These are phyloP conservation scores for Oryzias melastigma DNA, from an alignment of 2,113 vertebrate genomes.

Conservation along the genomic window DNA sequence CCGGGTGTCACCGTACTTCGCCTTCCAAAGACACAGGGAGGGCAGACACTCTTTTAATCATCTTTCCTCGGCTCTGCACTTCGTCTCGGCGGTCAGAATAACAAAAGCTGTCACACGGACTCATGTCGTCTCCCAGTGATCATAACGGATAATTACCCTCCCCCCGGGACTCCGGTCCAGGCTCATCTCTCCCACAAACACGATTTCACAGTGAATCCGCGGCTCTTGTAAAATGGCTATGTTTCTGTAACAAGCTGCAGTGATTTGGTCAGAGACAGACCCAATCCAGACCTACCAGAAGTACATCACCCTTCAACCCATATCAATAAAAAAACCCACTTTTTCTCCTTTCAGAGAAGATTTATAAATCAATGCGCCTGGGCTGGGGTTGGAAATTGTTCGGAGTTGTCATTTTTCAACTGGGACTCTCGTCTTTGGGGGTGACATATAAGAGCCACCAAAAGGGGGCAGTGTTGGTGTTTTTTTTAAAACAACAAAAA, in stretches of 20 bases:
- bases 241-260: constrained; percentile 72
- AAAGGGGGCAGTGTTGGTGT: constrained; percentile 81
- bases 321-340: constrained; percentile 32
- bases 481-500: constrained; percentile 52
- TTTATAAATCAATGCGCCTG: constrained; percentile 69
- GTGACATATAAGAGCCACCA: constrained; percentile 53
- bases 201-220: constrained; percentile 59
- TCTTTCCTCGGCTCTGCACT: constrained; percentile 51
- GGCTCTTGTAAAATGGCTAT: constrained; percentile 65
- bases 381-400: constrained; percentile 58
- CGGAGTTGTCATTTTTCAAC: constrained; percentile 58
- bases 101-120: constrained; percentile 72
- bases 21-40: constrained; percentile 73
- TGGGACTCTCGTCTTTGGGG: constrained; percentile 46
- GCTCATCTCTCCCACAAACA: constrained; percentile 61
- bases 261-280: constrained; percentile 67
- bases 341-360: constrained; percentile 51
- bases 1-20: constrained; percentile 65
- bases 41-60: constrained; percentile 73
- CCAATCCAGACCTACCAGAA: constrained; percentile 64
- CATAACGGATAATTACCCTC: constrained; percentile 80
- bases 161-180: constrained; percentile 56
- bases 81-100: constrained; percentile 69
- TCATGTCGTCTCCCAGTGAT: constrained; percentile 75
- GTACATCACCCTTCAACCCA: constrained; percentile 67